Percentiles rank a stretch among this genome's conserved stretches.
Evolutionary conservation across 2,888 invertebrate genomes (phyloP).

Genomic region (Ecliptopera silaceata): DNA sequence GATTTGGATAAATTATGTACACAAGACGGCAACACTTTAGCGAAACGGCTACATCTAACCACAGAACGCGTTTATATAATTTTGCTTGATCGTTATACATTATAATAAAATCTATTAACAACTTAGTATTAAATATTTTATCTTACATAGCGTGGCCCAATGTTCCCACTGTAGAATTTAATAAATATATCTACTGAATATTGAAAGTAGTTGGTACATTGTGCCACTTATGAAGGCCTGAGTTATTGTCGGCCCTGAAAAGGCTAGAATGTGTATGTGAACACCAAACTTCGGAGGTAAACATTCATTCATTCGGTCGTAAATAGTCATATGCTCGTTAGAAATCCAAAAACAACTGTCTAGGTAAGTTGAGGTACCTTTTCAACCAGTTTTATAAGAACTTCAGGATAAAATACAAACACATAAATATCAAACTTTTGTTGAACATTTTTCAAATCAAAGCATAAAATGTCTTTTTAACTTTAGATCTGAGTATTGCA

Average conservation of each 20-base stretch:
- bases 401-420: too few relatives aligned
- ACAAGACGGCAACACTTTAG: slow-evolving; percentile 55
- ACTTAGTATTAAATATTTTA: slow-evolving; percentile 78
- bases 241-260: slow-evolving; percentile 21
- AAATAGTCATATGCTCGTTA: too few relatives aligned
- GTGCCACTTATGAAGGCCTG: slow-evolving; percentile 22
- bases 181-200: slow-evolving; percentile 17
- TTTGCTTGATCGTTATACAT: slow-evolving; percentile 73
- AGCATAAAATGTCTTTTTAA: too few relatives aligned
- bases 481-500: too few relatives aligned
- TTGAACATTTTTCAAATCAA: too few relatives aligned
- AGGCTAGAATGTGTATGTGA: slow-evolving; percentile 2
- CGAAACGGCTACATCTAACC: slow-evolving; percentile 42
- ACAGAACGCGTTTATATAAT: slow-evolving; percentile 61
- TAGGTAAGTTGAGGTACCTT: too few relatives aligned
- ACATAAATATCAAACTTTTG: too few relatives aligned
- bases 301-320: too few relatives aligned
- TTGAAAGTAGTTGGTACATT: slow-evolving; percentile 11
- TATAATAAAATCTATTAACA: slow-evolving; percentile 77
- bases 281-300: slow-evolving; percentile 11
- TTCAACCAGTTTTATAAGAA: too few relatives aligned
- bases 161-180: slow-evolving; percentile 35
- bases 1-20: slow-evolving; percentile 66
- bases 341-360: too few relatives aligned
- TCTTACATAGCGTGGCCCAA: slow-evolving; percentile 66